phyloP scores from a whole-genome alignment of 30 jellyfish, hydroid and myxozoan genomes.

The Hydra vulgaris region DNA sequence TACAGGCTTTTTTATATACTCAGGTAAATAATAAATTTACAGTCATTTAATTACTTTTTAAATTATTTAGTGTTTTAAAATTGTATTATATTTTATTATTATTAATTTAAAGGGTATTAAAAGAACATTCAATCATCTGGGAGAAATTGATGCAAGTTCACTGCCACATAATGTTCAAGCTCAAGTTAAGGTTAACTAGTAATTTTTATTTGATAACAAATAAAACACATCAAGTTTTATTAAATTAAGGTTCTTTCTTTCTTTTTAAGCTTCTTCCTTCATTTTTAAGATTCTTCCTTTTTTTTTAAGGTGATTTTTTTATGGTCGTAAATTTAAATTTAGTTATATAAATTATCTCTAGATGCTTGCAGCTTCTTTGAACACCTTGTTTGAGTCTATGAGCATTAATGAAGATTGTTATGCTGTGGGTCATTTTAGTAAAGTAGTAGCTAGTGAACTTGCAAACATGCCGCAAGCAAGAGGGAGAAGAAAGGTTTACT shows the following conservation, averaged over 20 bases:
- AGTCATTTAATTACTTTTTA: no score
- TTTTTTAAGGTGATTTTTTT: not conserved
- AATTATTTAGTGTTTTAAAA: no score
- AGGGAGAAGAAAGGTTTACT: conserved; percentile 76
- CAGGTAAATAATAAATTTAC: conserved; percentile 52
- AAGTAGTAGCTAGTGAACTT: conserved; percentile 69
- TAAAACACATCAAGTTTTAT: no score
- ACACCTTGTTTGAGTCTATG: conserved; percentile 53
- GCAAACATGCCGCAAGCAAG: conserved; percentile 76
- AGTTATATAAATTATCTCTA: not conserved
- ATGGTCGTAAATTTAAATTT: not conserved
- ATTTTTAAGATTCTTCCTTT: no score
- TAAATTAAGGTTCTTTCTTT: no score
- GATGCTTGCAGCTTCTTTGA: conserved; percentile 70
- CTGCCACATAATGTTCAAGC: conserved; percentile 73
- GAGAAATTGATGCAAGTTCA: conserved; percentile 51
- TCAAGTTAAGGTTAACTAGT: conserved; percentile 46
- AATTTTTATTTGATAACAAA: no score
- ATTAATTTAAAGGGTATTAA: conserved; percentile 75
- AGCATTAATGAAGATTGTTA: conserved; percentile 76
- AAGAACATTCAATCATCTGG: conserved; percentile 52
- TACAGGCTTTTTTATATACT: conserved; percentile 75
- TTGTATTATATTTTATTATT: no score
- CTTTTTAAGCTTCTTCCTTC: no score
- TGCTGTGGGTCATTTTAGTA: conserved; percentile 81